Conservation (phyloP, 2,113 vertebrate genomes). For the Boulengeromyrus knoepffleri region DNA sequence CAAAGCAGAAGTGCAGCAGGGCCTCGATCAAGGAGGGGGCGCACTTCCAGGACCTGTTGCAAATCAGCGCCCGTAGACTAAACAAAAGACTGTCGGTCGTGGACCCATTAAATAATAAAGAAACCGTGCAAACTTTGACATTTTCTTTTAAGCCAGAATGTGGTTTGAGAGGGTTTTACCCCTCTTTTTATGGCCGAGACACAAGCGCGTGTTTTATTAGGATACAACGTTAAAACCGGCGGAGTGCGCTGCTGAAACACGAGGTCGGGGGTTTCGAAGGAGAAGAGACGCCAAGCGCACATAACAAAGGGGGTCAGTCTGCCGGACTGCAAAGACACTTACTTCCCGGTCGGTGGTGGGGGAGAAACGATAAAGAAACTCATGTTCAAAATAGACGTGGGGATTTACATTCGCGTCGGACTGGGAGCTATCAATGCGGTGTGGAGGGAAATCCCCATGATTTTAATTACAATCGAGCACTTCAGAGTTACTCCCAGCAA, state of each 20-base stretch:
- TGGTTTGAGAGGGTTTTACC: not conserved
- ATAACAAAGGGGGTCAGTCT: slow-evolving; percentile 57
- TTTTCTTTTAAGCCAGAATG: not conserved
- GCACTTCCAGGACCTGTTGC: slow-evolving; percentile 64
- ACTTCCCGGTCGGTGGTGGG: not conserved
- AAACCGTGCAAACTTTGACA: not conserved
- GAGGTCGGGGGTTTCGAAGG: slow-evolving; percentile 52
- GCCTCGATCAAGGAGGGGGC: slow-evolving; percentile 42
- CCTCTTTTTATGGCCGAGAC: not conserved
- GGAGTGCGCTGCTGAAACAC: slow-evolving; percentile 55
- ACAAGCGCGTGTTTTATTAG: not conserved
- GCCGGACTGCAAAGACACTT: not conserved
- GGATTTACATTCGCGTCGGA: not conserved
- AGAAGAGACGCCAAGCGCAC: slow-evolving; percentile 45
- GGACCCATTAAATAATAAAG: slow-evolving; percentile 33
- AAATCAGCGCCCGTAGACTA: slow-evolving; percentile 68
- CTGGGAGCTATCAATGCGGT: not conserved
- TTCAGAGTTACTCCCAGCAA: not conserved
- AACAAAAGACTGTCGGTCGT: slow-evolving; percentile 63
- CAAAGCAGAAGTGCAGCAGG: slow-evolving; percentile 53
- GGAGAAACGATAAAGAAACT: not conserved
- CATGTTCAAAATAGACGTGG: not conserved
- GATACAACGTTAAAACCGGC: slow-evolving; percentile 25
- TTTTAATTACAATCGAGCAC: not conserved
- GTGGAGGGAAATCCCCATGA: not conserved